phyloP scores from a whole-genome alignment of 1,140 invertebrate genomes.

The Macrostomum lignano region DNA sequence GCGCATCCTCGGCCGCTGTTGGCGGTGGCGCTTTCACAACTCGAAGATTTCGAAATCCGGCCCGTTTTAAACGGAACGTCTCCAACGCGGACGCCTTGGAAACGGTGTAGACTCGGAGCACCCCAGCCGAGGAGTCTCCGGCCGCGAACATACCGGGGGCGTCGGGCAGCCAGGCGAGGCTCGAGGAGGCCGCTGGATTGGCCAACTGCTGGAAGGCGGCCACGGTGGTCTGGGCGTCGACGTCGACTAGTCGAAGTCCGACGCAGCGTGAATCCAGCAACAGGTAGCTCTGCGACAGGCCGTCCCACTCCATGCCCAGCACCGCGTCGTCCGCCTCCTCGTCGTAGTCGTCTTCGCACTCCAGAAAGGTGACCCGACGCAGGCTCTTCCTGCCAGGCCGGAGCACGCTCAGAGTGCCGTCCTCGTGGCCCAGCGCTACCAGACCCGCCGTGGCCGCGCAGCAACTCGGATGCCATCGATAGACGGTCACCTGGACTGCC shows the following conservation, averaged over 20 bases:
- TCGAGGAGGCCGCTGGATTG: conserved; percentile 18
- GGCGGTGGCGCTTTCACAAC: no score
- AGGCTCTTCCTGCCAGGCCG: no score
- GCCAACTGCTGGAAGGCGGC: conserved; percentile 21
- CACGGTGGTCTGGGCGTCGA: conserved; percentile 14
- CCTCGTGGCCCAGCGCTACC: conserved; percentile 23
- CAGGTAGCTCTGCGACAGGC: conserved; percentile 27
- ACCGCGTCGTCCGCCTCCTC: conserved; percentile 15
- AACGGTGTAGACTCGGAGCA: conserved; percentile 28
- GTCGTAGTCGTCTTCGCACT: conserved; percentile 6
- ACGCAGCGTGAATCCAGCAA: conserved; percentile 16
- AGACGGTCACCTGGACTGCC: no score
- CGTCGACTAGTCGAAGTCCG: conserved; percentile 23
- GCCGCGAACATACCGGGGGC: conserved; percentile 31
- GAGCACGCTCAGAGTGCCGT: conserved; percentile 28
- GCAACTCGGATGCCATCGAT: no score
- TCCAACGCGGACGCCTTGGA: conserved; percentile 25
- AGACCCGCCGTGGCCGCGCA: no score
- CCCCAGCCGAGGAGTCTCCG: conserved; percentile 25
- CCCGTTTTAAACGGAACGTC: no score
- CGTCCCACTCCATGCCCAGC: conserved; percentile 27
- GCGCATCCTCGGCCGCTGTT: no score
- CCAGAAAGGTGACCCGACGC: no score
- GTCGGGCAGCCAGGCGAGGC: conserved; percentile 24
- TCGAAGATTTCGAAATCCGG: no score